phyloP scores from a whole-genome alignment of 2,888 invertebrate genomes.

The Scaeva pyrastri region DNA sequence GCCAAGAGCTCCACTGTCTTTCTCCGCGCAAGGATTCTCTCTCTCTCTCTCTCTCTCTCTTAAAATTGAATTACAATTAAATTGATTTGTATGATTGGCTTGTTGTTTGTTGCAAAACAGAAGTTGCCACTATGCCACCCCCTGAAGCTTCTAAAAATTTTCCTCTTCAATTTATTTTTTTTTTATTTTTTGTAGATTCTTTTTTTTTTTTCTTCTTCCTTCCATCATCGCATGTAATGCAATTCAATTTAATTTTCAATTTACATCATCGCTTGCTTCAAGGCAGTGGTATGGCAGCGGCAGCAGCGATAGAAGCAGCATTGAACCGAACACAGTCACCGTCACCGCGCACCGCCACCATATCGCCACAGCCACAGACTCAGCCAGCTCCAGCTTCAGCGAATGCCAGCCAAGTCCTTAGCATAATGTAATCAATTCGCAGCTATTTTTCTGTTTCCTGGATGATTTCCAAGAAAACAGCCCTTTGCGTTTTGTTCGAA shows the following conservation, averaged over 20 bases:
- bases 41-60: too few species aligned
- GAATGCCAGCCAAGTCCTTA: constrained; percentile 66
- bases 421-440: constrained; percentile 75
- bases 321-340: background rate
- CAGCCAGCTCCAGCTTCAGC: constrained; percentile 19
- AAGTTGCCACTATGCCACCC: constrained; percentile 49
- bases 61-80: constrained; percentile 74
- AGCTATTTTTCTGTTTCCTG: constrained; percentile 68
- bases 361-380: background rate
- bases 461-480: constrained; percentile 31
- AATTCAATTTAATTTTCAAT: constrained; percentile 76
- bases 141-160: background rate
- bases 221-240: constrained; percentile 65
- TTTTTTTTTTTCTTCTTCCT: background rate
- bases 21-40: constrained; percentile 2
- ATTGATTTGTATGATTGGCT: constrained; percentile 76
- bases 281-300: constrained; percentile 37
- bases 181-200: constrained; percentile 6
- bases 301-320: too few species aligned
- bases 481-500: constrained; percentile 16
- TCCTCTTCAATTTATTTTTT: background rate
- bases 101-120: constrained; percentile 76
- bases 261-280: constrained; percentile 71
- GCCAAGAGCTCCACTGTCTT: background rate
- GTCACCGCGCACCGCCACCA: constrained; percentile 1